Conservation (phyloP, 2,113 vertebrate genomes). For the Cinclus mexicanus region DNA sequence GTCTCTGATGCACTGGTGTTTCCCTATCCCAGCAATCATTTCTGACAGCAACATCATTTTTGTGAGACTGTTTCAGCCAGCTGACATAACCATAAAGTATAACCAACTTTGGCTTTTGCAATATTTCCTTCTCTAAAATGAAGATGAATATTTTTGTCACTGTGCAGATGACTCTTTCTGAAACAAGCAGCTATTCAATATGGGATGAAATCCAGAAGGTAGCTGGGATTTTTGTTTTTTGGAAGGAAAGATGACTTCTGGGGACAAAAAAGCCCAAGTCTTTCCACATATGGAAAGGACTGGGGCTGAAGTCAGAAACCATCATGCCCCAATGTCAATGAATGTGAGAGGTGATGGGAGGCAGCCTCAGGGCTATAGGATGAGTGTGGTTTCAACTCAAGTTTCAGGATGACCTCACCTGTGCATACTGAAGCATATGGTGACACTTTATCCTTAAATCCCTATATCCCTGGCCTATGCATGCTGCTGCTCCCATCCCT, state of each 20-base stretch:
- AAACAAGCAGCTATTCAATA: neutral
- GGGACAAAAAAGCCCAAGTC: neutral
- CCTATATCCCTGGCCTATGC: neutral
- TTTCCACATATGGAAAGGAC: neutral
- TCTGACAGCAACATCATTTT: neutral
- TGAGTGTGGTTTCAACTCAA: neutral
- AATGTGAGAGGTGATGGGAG: neutral
- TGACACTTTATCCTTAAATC: neutral
- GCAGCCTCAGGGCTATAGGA: neutral
- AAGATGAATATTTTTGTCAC: neutral
- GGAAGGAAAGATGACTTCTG: neutral
- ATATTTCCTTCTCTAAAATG: neutral
- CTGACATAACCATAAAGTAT: neutral
- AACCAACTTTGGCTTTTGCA: neutral
- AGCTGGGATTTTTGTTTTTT: neutral
- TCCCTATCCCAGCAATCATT: neutral
- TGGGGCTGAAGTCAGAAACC: neutral
- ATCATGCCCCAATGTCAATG: no score
- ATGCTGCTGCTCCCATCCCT: neutral
- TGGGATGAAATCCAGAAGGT: neutral
- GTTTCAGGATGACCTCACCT: neutral
- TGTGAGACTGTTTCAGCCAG: neutral
- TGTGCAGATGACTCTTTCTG: neutral
- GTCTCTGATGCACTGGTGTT: neutral
- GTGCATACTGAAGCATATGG: rapidly evolving